Evolutionary conservation across 37 sponge, comb jelly and placozoan genomes (phyloP).

Genomic region (Hormiphora californensis): DNA sequence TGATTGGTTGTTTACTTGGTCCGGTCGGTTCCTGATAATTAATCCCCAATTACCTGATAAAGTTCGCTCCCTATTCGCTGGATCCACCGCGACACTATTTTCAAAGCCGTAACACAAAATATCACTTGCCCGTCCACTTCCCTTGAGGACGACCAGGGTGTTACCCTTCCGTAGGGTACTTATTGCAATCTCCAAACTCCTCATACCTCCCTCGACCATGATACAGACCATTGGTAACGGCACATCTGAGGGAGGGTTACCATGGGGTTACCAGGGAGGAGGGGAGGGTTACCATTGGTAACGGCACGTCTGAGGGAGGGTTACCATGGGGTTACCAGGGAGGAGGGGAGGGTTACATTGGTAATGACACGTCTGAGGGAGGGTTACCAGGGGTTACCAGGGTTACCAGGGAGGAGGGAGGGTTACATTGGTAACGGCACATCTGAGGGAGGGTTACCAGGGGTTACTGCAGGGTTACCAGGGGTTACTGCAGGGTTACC

Average conservation of each 20-base stretch:
- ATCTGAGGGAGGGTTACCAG: no score
- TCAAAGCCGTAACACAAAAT: slow-evolving; percentile 48
- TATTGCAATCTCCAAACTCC: slow-evolving; percentile 37
- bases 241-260: neutral
- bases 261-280: neutral
- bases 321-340: neutral
- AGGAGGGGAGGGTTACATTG: neutral
- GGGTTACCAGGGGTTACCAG: no score
- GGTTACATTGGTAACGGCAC: no score
- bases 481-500: no score
- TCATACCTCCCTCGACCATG: slow-evolving; percentile 49
- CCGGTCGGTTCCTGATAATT: no score
- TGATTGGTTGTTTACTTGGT: no score
- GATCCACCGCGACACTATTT: slow-evolving; percentile 25
- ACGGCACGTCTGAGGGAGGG: neutral
- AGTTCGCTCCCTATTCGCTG: neutral
- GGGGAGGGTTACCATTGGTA: neutral
- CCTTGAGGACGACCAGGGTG: slow-evolving; percentile 28
- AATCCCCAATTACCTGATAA: no score
- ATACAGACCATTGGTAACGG: slow-evolving; percentile 49
- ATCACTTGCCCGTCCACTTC: slow-evolving; percentile 49
- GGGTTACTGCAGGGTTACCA: no score
- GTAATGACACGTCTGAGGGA: neutral
- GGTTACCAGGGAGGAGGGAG: no score
- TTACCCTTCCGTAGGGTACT: slow-evolving; percentile 50